Evolutionary conservation across 1,140 invertebrate species (phyloP).

Genomic region (Vanessa tameamea): DNA sequence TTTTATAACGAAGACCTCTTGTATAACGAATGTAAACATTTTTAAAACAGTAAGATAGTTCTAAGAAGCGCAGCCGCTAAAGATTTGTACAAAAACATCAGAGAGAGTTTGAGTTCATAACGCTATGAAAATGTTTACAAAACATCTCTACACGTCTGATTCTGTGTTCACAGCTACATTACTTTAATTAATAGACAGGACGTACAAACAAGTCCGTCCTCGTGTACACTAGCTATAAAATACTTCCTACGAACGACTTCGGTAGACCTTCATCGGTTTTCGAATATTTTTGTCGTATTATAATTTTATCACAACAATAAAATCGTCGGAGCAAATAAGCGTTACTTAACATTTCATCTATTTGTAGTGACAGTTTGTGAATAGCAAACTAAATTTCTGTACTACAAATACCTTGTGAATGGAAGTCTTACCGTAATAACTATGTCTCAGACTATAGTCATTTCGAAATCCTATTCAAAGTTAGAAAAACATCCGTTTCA

Average conservation of each 20-base stretch:
- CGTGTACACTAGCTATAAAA: background rate
- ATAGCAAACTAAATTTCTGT: background rate
- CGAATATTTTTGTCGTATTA: too few relatives aligned
- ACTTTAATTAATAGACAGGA: constrained; percentile 34
- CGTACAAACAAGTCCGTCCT: background rate
- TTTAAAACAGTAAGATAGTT: constrained; percentile 28
- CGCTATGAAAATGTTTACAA: constrained; percentile 44
- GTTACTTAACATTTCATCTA: background rate
- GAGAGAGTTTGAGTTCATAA: constrained; percentile 51
- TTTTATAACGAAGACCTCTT: constrained; percentile 8
- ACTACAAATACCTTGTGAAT: constrained; percentile 7
- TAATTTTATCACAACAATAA: background rate
- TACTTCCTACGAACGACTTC: background rate
- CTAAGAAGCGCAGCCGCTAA: constrained; percentile 15
- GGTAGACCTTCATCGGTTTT: too few relatives aligned
- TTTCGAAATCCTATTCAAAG: constrained; percentile 25
- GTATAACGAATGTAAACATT: constrained; percentile 17
- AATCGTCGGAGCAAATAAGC: background rate
- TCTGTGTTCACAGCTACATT: constrained; percentile 26
- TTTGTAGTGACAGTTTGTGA: constrained; percentile 1
- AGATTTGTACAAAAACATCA: constrained; percentile 39
- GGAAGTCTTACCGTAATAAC: constrained; percentile 15
- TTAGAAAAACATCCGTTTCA: constrained; percentile 62
- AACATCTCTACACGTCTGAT: constrained; percentile 33
- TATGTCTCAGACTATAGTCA: constrained; percentile 9